Percentiles rank a stretch among this genome's conserved stretches.
Evolutionary conservation across 2,797 vertebrate species (phyloP).

Genomic region (Hirundo rustica): DNA sequence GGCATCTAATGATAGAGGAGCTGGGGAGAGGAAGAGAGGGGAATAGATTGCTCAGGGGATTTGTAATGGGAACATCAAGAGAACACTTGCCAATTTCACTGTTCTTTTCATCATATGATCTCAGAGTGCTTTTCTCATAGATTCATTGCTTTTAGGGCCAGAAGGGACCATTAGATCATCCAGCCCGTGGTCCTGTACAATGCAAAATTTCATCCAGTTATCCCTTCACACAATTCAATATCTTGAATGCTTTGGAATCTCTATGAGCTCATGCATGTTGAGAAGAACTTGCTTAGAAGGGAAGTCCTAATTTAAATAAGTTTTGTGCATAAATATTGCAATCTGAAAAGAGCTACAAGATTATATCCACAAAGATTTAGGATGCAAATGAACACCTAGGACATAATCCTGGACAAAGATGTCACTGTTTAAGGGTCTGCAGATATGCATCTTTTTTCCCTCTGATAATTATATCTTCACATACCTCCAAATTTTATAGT

Average conservation of each 20-base stretch:
- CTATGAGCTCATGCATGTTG: background rate
- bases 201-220: constrained; percentile 30
- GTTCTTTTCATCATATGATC: constrained; percentile 51
- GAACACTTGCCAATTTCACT: constrained; percentile 52
- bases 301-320: background rate
- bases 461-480: background rate
- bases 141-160: constrained; percentile 48
- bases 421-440: background rate
- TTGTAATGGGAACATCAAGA: constrained; percentile 52
- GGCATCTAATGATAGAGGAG: constrained; percentile 46
- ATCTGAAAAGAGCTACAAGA: background rate
- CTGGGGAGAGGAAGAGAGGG: background rate
- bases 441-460: background rate
- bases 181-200: constrained; percentile 20
- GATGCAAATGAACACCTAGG: background rate
- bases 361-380: background rate
- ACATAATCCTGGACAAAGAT: background rate
- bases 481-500: background rate
- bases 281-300: background rate
- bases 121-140: constrained; percentile 50
- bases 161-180: constrained; percentile 52
- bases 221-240: background rate
- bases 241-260: background rate
- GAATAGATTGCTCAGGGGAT: constrained; percentile 16
- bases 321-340: background rate